phyloP scores from a whole-genome alignment of 2,888 invertebrate species.

The Pycnomerus fuliginosus region DNA sequence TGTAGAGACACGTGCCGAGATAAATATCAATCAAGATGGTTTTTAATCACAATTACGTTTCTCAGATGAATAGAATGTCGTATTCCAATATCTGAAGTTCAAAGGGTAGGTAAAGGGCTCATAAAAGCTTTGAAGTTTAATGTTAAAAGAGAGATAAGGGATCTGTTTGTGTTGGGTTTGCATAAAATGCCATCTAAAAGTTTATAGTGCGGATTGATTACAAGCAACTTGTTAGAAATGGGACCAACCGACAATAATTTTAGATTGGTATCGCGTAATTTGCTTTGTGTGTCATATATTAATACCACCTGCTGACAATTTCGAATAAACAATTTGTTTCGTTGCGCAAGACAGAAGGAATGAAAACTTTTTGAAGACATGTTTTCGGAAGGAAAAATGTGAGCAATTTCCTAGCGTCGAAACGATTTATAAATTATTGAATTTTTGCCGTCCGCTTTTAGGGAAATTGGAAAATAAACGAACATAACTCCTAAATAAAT shows the following conservation, averaged over 20 bases:
- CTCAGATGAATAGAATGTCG: too few species aligned
- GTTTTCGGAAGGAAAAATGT: background rate
- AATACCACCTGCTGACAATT: conserved; percentile 6
- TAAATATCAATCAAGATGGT: too few species aligned
- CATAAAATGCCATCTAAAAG: conserved; percentile 14
- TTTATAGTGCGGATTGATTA: conserved; percentile 14
- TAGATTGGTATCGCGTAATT: conserved; percentile 11
- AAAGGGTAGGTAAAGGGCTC: conserved; percentile 11
- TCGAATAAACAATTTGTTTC: conserved; percentile 4
- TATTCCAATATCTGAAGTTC: conserved; percentile 14
- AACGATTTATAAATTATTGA: conserved; percentile 13
- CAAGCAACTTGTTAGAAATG: conserved; percentile 3
- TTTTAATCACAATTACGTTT: too few species aligned
- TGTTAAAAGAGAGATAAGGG: conserved; percentile 4
- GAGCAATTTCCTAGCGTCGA: conserved; percentile 1
- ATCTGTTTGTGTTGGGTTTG: conserved; percentile 3
- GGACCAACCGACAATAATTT: conserved; percentile 4
- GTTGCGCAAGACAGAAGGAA: background rate
- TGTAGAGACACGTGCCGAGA: too few species aligned
- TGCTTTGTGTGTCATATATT: conserved; percentile 7
- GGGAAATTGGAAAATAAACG: conserved; percentile 13
- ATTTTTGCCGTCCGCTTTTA: conserved; percentile 15
- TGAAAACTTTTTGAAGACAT: background rate
- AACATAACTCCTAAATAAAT: conserved; percentile 10
- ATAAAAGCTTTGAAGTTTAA: conserved; percentile 18